Conservation (phyloP, 53 echinoderm and acorn worm species). For the Holothuria scabra region DNA sequence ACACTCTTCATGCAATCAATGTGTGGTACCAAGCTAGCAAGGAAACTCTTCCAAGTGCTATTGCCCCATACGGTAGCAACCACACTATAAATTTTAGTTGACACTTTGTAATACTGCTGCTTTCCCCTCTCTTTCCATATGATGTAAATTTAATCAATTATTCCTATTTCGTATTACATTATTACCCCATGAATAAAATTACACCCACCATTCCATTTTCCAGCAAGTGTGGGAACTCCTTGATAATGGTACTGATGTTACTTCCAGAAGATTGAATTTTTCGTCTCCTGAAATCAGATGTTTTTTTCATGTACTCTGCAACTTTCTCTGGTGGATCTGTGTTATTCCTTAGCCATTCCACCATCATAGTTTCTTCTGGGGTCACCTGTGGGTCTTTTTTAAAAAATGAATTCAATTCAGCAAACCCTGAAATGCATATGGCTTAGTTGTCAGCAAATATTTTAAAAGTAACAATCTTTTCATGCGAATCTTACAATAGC, state of each 20-base stretch:
- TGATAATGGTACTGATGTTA: not conserved
- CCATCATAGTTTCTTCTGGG: conserved; percentile 13
- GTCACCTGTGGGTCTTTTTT: not conserved
- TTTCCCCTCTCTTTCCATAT: not conserved
- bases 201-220: not conserved
- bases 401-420: not conserved
- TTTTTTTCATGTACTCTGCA: not conserved
- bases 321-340: not conserved
- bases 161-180: too few species aligned
- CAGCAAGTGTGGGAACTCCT: not conserved
- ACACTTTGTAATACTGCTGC: too few species aligned
- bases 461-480: too few species aligned
- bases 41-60: too few species aligned
- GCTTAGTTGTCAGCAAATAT: too few species aligned
- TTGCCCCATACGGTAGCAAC: too few species aligned
- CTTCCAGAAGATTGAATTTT: not conserved
- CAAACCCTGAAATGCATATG: not conserved
- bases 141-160: too few species aligned
- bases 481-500: too few species aligned
- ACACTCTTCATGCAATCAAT: too few species aligned
- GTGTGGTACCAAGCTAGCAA: too few species aligned
- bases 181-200: not conserved
- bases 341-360: conserved; percentile 10
- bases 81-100: too few species aligned
- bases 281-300: not conserved